Percentiles rank a stretch among this genome's conserved stretches.
These are phyloP conservation scores for Steatocranus sp. DNA, from an alignment of 2,797 vertebrate genomes.

Conservation along the genomic window DNA sequence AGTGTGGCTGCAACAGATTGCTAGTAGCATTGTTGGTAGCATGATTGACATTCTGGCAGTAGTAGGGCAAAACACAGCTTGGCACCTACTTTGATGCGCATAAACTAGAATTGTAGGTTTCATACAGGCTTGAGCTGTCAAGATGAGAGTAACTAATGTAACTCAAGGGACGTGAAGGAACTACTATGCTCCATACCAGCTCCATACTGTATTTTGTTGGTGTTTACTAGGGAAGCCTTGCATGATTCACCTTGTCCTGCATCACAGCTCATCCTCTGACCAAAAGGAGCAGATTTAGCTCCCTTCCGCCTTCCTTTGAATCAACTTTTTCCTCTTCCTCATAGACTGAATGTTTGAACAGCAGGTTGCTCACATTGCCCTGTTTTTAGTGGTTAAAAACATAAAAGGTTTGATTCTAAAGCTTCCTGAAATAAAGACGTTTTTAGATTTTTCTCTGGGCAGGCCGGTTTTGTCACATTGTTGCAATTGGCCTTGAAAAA, in stretches of 20 bases:
- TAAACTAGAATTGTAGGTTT: background rate
- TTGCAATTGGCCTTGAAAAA: background rate
- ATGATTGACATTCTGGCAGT: background rate
- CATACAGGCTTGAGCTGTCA: background rate
- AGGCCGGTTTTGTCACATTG: background rate
- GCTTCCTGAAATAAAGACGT: background rate
- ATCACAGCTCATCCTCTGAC: background rate
- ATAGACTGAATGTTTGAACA: background rate
- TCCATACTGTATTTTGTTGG: background rate
- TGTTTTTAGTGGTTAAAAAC: background rate
- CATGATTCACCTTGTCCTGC: background rate
- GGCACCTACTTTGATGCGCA: background rate
- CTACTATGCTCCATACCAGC: background rate
- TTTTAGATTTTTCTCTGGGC: background rate
- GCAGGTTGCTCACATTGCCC: background rate
- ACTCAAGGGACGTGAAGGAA: rapidly evolving
- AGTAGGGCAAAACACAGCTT: constrained; percentile 2
- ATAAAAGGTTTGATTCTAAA: background rate
- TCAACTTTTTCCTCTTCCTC: background rate
- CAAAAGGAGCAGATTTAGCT: background rate
- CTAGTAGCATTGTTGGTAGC: background rate
- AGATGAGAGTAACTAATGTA: background rate
- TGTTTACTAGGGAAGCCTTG: background rate
- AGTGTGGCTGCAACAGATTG: background rate
- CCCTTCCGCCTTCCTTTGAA: background rate